Evolutionary conservation across 2,113 vertebrate genomes (phyloP).

Genomic region (Phrynosoma platyrhinos): DNA sequence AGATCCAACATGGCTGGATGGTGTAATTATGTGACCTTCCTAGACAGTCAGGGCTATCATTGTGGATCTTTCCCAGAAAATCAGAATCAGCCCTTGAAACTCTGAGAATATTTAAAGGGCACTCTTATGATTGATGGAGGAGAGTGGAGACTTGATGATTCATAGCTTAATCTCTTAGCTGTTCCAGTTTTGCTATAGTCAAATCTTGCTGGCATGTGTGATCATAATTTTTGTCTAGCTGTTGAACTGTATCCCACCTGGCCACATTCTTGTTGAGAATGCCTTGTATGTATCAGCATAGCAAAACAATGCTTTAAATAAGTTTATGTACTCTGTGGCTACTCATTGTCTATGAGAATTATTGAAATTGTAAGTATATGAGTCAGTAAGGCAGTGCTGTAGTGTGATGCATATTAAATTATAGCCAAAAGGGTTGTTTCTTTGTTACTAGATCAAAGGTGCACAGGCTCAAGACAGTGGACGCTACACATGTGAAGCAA

Average conservation of each 20-base stretch:
- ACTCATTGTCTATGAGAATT: not conserved
- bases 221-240: not conserved
- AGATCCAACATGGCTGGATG: not conserved
- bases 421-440: not conserved
- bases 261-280: not conserved
- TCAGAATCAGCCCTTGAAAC: not conserved
- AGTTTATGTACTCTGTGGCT: not conserved
- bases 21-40: not conserved
- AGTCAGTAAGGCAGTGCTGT: not conserved
- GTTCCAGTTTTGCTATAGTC: not conserved
- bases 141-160: not conserved
- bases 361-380: not conserved
- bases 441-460: conserved; percentile 81
- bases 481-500: conserved; percentile 94
- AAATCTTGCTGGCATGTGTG: not conserved
- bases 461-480: conserved; percentile 91
- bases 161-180: too few relatives aligned
- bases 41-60: not conserved
- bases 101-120: not conserved
- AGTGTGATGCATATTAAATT: not conserved
- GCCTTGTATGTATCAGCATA: not conserved
- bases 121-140: not conserved
- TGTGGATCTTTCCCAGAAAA: not conserved
- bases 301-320: not conserved
- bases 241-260: not conserved